Evolutionary conservation across 2,797 vertebrate species (phyloP).

Genomic region (Gallinago solitaria): DNA sequence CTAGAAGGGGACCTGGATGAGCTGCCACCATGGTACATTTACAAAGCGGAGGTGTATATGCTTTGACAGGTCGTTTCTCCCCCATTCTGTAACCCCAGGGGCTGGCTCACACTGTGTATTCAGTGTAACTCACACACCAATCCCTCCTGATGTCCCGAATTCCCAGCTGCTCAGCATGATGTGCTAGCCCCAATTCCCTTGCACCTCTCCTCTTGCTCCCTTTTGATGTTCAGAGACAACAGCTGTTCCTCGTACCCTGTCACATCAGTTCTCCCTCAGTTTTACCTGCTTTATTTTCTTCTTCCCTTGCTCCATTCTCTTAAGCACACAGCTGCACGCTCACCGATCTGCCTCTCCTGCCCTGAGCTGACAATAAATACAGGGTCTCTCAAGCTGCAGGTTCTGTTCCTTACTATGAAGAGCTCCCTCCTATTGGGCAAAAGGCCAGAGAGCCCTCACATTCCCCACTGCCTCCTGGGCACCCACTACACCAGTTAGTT

Average conservation of each 20-base stretch:
- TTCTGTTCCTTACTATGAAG: background rate
- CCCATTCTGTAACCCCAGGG: background rate
- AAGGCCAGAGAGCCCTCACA: background rate
- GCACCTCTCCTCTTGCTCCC: background rate
- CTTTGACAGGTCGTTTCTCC: background rate
- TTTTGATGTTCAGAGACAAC: constrained; percentile 34
- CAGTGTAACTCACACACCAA: background rate
- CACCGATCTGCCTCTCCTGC: background rate
- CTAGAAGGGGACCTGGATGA: background rate
- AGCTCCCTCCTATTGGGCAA: background rate
- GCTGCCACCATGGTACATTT: background rate
- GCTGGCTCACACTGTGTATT: background rate
- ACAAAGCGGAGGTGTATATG: background rate
- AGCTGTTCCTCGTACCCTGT: constrained; percentile 3
- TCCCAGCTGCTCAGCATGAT: constrained; percentile 35
- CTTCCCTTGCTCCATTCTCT: background rate
- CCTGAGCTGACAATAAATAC: background rate
- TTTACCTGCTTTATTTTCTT: constrained; percentile 20
- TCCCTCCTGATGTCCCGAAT: constrained; percentile 20
- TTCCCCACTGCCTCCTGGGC: background rate
- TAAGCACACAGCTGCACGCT: background rate
- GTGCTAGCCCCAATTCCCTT: constrained; percentile 12
- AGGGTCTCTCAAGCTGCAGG: background rate
- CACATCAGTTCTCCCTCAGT: background rate
- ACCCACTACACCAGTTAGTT: background rate